Conservation (phyloP, 2,113 vertebrate species). For the Tringa solitaria region DNA sequence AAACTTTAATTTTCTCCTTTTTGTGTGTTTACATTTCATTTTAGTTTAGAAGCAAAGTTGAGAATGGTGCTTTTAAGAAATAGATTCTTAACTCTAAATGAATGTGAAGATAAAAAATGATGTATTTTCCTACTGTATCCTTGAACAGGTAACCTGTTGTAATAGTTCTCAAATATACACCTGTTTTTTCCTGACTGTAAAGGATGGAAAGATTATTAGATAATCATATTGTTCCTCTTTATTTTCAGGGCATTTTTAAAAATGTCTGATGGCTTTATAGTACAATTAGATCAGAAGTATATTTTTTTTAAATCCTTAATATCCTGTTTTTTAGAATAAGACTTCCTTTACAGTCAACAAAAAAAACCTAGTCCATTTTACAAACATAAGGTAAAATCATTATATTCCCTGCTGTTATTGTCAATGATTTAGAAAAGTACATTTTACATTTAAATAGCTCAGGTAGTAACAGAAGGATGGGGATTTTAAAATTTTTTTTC, state of each 20-base stretch:
- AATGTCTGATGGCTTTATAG: not conserved
- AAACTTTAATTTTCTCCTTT: not conserved
- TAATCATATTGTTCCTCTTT: conserved; percentile 7
- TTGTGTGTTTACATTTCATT: not conserved
- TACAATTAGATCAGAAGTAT: conserved; percentile 5
- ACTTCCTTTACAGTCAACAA: conserved; percentile 43
- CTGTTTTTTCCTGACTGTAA: conserved; percentile 5
- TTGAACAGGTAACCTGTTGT: not conserved
- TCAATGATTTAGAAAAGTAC: not conserved
- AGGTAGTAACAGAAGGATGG: not conserved
- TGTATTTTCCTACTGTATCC: not conserved
- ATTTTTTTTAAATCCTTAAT: conserved; percentile 36
- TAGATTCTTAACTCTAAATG: not conserved
- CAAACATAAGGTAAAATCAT: conserved; percentile 32
- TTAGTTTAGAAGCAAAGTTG: not conserved
- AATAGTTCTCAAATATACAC: not conserved
- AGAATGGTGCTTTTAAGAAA: not conserved
- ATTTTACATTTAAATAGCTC: not conserved
- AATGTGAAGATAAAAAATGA: not conserved
- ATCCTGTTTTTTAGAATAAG: conserved; percentile 27
- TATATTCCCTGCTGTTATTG: not conserved
- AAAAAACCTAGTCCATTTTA: conserved; percentile 12
- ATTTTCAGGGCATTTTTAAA: not conserved
- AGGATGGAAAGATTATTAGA: not conserved
- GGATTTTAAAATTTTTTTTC: not conserved